These are phyloP conservation scores for Drosophila nigritarsus DNA, from an alignment of 2,888 invertebrate genomes.

Conservation along the genomic window DNA sequence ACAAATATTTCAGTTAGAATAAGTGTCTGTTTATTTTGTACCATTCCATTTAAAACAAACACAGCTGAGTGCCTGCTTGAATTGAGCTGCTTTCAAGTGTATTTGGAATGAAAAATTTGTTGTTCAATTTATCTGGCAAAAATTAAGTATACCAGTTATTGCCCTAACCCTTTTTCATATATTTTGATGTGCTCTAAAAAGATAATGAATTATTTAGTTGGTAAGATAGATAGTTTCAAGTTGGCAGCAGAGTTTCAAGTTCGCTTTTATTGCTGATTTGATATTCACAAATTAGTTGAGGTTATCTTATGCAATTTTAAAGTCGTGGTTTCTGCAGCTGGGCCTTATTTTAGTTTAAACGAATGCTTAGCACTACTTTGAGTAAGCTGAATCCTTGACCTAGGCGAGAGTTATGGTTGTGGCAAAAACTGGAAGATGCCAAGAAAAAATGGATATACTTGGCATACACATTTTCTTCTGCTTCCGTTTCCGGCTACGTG, in stretches of 20 bases:
- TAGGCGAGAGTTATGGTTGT: background rate
- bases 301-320: background rate
- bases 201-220: background rate
- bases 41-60: slow-evolving; percentile 19
- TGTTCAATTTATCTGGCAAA: background rate
- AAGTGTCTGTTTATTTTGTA: slow-evolving; percentile 13
- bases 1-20: slow-evolving; percentile 31
- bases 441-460: slow-evolving; percentile 21
- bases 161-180: background rate
- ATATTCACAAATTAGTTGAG: background rate
- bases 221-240: background rate
- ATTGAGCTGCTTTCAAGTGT: background rate
- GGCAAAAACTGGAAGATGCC: slow-evolving; percentile 1
- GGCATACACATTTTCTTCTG: slow-evolving; percentile 15
- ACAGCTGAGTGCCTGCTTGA: slow-evolving; percentile 12
- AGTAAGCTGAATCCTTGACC: background rate
- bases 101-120: background rate
- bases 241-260: background rate
- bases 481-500: slow-evolving; percentile 49
- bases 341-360: no score
- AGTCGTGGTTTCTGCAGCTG: background rate
- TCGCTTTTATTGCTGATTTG: background rate
- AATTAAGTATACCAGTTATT: background rate
- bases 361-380: background rate
- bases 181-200: background rate